A percentile compares a stretch with the other conserved stretches of the same genome.
phyloP scores from a whole-genome alignment of 2,888 invertebrate species.

The Thecophora atra region DNA sequence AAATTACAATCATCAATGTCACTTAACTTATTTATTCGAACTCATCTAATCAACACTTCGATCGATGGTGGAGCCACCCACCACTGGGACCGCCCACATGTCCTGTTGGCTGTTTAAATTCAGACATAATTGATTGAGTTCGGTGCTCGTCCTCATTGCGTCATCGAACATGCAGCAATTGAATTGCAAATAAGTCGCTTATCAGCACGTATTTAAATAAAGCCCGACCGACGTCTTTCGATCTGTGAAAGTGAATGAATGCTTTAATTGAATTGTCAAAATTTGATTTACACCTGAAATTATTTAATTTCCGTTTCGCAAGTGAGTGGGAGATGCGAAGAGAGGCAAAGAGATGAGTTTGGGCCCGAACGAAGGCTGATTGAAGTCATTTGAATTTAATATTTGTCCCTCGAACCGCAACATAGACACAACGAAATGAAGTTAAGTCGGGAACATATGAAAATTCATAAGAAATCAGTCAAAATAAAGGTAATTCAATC shows the following conservation, averaged over 20 bases:
- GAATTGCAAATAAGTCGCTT: not conserved
- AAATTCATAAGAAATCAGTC: too few relatives aligned
- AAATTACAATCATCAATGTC: not conserved
- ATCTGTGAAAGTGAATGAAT: not conserved
- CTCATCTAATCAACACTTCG: not conserved
- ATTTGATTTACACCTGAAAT: not conserved
- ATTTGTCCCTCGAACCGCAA: not conserved
- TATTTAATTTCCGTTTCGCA: not conserved
- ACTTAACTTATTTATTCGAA: not conserved
- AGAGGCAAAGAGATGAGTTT: not conserved
- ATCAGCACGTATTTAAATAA: not conserved
- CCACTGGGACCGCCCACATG: not conserved
- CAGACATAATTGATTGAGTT: not conserved
- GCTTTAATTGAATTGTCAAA: constrained; percentile 5
- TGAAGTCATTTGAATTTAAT: not conserved
- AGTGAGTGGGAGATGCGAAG: not conserved
- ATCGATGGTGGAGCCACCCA: not conserved
- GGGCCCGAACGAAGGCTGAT: not conserved
- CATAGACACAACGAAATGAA: not conserved
- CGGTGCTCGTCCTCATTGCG: too few relatives aligned
- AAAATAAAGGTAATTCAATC: too few relatives aligned
- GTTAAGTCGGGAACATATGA: not conserved
- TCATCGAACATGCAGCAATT: not conserved
- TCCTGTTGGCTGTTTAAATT: not conserved
- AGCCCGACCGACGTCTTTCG: not conserved